Evolutionary conservation across 2,888 invertebrate species (phyloP).

Genomic region (Nomada hirtipes): DNA sequence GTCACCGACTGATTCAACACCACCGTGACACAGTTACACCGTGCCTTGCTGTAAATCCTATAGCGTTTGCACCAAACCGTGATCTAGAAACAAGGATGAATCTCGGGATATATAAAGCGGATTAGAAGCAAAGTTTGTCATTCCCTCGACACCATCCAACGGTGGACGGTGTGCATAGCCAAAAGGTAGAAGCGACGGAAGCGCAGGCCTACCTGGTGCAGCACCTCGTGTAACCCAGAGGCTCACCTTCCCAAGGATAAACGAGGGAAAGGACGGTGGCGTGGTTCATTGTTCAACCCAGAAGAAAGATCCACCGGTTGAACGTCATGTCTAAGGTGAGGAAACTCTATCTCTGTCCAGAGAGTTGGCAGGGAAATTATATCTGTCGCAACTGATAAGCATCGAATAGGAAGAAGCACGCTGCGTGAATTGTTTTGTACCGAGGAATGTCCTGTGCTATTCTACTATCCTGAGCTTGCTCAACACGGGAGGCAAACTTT

Average conservation of each 20-base stretch:
- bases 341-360: slow-evolving; percentile 19
- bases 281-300: slow-evolving; percentile 34
- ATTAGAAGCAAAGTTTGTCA: slow-evolving; percentile 81
- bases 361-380: slow-evolving; percentile 36
- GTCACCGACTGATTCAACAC: slow-evolving; percentile 62
- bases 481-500: background rate
- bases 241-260: slow-evolving; percentile 50
- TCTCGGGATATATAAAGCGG: slow-evolving; percentile 82
- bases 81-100: slow-evolving; percentile 82
- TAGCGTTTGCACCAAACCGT: slow-evolving; percentile 81
- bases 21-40: slow-evolving; percentile 80
- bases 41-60: slow-evolving; percentile 82
- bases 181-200: slow-evolving; percentile 38
- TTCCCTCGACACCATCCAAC: slow-evolving; percentile 80
- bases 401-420: slow-evolving; percentile 45
- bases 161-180: slow-evolving; percentile 70
- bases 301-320: slow-evolving; percentile 36
- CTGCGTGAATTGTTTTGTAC: slow-evolving; percentile 34
- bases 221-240: slow-evolving; percentile 47
- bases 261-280: slow-evolving; percentile 41
- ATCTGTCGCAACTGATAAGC: slow-evolving; percentile 57
- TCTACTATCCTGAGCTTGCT: slow-evolving; percentile 1
- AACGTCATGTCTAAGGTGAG: slow-evolving; percentile 76
- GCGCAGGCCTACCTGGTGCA: slow-evolving; percentile 54
- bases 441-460: slow-evolving; percentile 11